phyloP scores from a whole-genome alignment of 2,888 invertebrate genomes.

The Ectobius pallidus region DNA sequence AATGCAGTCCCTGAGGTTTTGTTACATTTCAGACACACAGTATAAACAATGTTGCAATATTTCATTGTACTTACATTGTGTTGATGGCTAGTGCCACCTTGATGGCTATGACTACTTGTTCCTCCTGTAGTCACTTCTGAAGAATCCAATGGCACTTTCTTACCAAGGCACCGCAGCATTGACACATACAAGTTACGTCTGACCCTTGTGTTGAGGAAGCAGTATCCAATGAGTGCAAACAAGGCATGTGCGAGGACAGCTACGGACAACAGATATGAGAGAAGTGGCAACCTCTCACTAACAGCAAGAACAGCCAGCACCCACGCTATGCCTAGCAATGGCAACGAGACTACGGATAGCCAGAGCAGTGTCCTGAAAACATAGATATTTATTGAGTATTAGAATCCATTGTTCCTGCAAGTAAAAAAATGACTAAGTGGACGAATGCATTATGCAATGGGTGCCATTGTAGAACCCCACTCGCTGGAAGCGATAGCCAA shows the following conservation, averaged over 20 bases:
- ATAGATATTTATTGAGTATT: too few species aligned
- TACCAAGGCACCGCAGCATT: slow-evolving; percentile 76
- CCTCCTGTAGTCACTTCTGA: slow-evolving; percentile 56
- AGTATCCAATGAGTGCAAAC: slow-evolving; percentile 85
- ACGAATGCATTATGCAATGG: too few species aligned
- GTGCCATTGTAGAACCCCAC: too few species aligned
- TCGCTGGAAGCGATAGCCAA: too few species aligned
- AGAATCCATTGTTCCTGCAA: too few species aligned
- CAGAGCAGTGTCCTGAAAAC: slow-evolving; percentile 75
- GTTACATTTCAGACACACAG: too few species aligned
- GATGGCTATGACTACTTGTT: slow-evolving; percentile 16
- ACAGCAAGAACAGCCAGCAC: slow-evolving; percentile 80
- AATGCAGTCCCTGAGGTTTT: too few species aligned
- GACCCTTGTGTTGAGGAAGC: slow-evolving; percentile 85
- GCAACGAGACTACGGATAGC: slow-evolving; percentile 85
- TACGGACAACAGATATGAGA: slow-evolving; percentile 79
- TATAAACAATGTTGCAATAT: too few species aligned
- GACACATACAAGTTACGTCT: slow-evolving; percentile 75
- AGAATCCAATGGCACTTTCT: slow-evolving; percentile 79
- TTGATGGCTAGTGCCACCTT: slow-evolving; percentile 1
- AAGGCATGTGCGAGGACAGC: slow-evolving; percentile 80
- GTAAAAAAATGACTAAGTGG: too few species aligned
- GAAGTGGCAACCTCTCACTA: slow-evolving; percentile 71
- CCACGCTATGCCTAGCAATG: slow-evolving; percentile 85
- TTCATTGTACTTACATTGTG: slow-evolving; percentile 12